Evolutionary conservation across 2,797 vertebrate species (phyloP).

Genomic region (Anguilla pacifica): DNA sequence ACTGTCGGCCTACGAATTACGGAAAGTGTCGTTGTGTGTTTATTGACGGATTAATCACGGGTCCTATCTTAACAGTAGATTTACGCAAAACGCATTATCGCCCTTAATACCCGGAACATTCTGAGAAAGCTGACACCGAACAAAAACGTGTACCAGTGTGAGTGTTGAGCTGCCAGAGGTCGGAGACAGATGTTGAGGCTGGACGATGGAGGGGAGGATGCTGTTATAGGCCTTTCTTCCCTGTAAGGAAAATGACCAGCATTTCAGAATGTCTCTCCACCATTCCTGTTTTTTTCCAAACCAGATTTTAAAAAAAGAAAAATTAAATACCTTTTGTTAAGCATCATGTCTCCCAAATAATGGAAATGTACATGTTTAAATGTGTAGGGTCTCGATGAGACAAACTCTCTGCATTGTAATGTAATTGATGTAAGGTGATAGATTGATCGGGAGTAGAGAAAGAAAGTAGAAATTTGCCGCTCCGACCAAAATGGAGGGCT

Average conservation of each 20-base stretch:
- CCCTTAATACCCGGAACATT: background rate
- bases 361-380: background rate
- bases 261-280: background rate
- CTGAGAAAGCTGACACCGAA: background rate
- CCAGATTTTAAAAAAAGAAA: background rate
- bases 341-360: background rate
- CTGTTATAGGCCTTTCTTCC: background rate
- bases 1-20: background rate
- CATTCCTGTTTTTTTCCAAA: background rate
- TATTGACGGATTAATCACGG: background rate
- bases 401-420: background rate
- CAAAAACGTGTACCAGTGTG: background rate
- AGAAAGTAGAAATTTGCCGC: background rate
- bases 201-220: background rate
- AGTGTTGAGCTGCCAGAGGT: background rate
- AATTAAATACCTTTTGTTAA: background rate
- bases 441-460: background rate
- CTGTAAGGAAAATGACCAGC: background rate
- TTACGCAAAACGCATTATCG: background rate
- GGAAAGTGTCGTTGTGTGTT: background rate
- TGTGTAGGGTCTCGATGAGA: background rate
- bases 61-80: background rate
- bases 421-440: background rate
- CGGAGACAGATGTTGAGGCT: background rate
- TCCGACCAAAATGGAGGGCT: constrained; percentile 1